phyloP scores from a whole-genome alignment of 2,888 invertebrate genomes.

The Microchrysa polita region DNA sequence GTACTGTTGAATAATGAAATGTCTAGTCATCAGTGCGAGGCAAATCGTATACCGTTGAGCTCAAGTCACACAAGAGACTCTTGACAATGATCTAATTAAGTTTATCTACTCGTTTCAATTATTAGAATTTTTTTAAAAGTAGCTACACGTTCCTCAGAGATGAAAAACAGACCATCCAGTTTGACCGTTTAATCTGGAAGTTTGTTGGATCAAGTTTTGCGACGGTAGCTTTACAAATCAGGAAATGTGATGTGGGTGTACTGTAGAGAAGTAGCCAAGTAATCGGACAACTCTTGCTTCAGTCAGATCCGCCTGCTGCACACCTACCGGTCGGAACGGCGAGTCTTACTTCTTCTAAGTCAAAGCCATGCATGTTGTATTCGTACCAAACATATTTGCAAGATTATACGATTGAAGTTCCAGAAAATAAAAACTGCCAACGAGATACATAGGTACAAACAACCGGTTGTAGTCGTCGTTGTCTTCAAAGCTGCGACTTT shows the following conservation, averaged over 20 bases:
- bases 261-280: constrained; percentile 11
- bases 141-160: not conserved
- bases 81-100: constrained; percentile 43
- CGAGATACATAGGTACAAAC: not conserved
- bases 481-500: not conserved
- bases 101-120: constrained; percentile 28
- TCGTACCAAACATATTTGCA: not conserved
- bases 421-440: constrained; percentile 16
- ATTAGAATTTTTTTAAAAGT: not conserved
- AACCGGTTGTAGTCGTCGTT: not conserved
- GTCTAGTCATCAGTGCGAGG: constrained; percentile 19
- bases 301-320: constrained; percentile 35
- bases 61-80: constrained; percentile 4
- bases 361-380: too few species aligned
- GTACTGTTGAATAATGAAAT: not conserved
- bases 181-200: not conserved
- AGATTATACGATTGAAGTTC: not conserved
- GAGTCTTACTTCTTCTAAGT: too few species aligned
- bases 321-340: not conserved
- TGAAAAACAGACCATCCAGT: too few species aligned
- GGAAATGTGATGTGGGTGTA: constrained; percentile 29
- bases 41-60: not conserved
- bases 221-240: constrained; percentile 26
- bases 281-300: constrained; percentile 26
- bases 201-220: not conserved